These are phyloP conservation scores for Cathartes aura DNA, from an alignment of 2,113 vertebrate genomes.

Conservation along the genomic window DNA sequence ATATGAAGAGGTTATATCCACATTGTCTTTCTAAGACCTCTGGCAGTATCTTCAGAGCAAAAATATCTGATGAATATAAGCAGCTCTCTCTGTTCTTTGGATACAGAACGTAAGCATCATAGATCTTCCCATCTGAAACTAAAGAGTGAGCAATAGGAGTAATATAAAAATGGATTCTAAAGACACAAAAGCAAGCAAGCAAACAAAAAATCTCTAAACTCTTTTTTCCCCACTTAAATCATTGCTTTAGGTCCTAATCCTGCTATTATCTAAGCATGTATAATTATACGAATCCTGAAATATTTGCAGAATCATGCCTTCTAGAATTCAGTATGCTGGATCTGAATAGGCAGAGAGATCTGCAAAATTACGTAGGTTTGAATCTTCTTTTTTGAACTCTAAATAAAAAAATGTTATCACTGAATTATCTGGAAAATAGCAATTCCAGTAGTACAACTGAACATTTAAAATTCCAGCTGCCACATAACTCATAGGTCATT, in stretches of 20 bases:
- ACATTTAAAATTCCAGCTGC: background rate
- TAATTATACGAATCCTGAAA: background rate
- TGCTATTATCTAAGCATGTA: background rate
- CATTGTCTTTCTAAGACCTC: conserved; percentile 87
- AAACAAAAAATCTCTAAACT: background rate
- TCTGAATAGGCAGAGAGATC: background rate
- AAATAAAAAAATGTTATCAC: background rate
- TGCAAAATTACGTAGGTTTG: background rate
- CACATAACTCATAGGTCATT: background rate
- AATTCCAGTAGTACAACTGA: background rate
- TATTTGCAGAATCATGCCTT: background rate
- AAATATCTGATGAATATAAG: conserved; percentile 69
- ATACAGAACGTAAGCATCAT: conserved; percentile 91
- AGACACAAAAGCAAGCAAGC: background rate
- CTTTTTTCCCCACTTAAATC: background rate
- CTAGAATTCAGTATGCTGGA: background rate
- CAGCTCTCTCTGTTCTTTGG: conserved; percentile 71
- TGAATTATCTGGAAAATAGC: background rate
- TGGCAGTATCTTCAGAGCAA: conserved; percentile 85
- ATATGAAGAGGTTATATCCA: conserved; percentile 90
- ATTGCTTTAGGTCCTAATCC: background rate
- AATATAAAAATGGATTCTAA: background rate
- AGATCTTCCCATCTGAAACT: conserved; percentile 89
- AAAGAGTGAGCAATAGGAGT: background rate
- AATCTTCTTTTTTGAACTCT: background rate